Evolutionary conservation across 2,797 vertebrate genomes (phyloP).

Genomic region (Pseudochirops cupreus): DNA sequence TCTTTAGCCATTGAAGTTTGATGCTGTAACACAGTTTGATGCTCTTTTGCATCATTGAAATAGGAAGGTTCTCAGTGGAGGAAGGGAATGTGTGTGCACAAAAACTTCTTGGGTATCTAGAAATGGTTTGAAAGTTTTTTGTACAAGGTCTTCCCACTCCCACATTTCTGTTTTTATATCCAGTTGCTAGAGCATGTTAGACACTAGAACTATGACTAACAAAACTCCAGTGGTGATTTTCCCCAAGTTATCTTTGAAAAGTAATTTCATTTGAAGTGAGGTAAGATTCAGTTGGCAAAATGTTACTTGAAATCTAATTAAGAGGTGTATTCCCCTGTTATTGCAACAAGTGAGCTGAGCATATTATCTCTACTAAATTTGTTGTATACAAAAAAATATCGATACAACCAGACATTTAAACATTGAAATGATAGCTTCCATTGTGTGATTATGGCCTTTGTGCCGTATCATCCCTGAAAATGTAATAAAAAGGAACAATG

Average conservation of each 20-base stretch:
- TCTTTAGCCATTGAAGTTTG: neutral
- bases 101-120: slow-evolving; percentile 2
- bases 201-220: slow-evolving; percentile 4
- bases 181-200: neutral
- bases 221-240: neutral
- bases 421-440: neutral
- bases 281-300: neutral
- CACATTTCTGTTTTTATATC: neutral
- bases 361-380: neutral
- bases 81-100: neutral
- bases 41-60: neutral
- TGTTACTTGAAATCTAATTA: neutral
- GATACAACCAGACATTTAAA: neutral
- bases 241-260: neutral
- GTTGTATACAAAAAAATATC: neutral
- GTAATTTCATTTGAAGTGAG: slow-evolving; percentile 17
- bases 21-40: neutral
- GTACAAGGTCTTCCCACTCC: neutral
- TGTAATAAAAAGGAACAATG: neutral
- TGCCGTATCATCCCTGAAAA: neutral
- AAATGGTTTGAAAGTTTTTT: slow-evolving; percentile 15
- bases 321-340: neutral
- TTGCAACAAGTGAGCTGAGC: neutral
- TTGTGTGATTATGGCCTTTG: neutral
- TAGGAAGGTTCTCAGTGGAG: neutral